These are phyloP conservation scores for Meriones unguiculatus DNA, from an alignment of 2,113 vertebrate genomes.

Conservation along the genomic window DNA sequence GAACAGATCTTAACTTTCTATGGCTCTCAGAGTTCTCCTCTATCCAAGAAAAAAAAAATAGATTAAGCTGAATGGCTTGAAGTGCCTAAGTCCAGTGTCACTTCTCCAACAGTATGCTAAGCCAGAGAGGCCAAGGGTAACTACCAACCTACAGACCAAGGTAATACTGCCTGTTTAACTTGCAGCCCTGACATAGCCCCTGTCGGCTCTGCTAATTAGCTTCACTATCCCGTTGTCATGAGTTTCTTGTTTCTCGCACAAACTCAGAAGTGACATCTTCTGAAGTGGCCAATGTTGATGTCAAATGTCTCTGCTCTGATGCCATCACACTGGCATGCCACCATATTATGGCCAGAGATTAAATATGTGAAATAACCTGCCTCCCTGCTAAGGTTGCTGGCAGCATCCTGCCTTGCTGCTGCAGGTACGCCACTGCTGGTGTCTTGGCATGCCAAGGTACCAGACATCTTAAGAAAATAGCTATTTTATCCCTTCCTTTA, in stretches of 20 bases:
- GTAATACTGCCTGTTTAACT: neutral
- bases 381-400: rapidly evolving
- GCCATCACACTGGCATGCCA: neutral
- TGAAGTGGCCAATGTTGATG: neutral
- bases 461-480: neutral
- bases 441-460: neutral
- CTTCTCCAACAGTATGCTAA: neutral
- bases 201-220: neutral
- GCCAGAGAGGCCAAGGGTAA: neutral
- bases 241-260: neutral
- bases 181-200: neutral
- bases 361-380: neutral
- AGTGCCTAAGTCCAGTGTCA: neutral
- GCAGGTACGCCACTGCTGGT: too few species aligned
- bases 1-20: neutral
- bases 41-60: neutral
- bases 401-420: neutral
- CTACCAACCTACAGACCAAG: neutral
- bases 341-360: neutral
- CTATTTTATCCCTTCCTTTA: neutral
- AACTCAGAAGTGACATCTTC: neutral
- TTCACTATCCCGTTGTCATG: neutral
- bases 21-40: neutral
- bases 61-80: neutral
- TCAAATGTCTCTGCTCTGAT: neutral